A percentile compares a stretch with the other conserved stretches of the same genome.
Conservation (phyloP, 2,113 vertebrate species). For the Tachysurus fulvidraco region DNA sequence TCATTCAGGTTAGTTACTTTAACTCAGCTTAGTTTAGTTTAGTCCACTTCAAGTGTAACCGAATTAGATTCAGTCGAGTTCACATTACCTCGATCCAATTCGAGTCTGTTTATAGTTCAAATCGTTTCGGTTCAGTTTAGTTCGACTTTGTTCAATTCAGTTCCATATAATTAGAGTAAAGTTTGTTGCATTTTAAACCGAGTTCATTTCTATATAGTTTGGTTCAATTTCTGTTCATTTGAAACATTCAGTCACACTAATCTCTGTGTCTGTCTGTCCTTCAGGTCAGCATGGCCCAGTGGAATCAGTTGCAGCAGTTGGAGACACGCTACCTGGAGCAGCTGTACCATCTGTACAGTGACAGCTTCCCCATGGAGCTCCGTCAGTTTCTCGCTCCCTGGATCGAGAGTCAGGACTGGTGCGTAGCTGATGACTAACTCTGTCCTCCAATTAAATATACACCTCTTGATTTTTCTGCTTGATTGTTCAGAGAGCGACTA, state of each 20-base stretch:
- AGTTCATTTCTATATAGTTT: not conserved
- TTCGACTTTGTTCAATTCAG: not conserved
- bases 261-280: not conserved
- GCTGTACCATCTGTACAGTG: slow-evolving; percentile 96
- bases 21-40: not conserved
- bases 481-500: not conserved
- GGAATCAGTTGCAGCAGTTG: slow-evolving; percentile 98
- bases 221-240: not conserved
- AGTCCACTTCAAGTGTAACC: not conserved
- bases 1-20: not conserved
- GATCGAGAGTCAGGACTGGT: slow-evolving; percentile 99
- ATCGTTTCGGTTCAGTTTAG: not conserved
- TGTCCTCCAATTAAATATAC: not conserved
- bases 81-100: not conserved
- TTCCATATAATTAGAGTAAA: not conserved
- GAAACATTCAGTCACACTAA: not conserved
- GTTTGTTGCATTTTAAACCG: not conserved
- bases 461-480: not conserved
- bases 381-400: slow-evolving; percentile 95
- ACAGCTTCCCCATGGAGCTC: slow-evolving; percentile 99
- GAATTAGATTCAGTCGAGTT: not conserved
- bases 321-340: slow-evolving; percentile 97
- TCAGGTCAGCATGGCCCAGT: slow-evolving; percentile 88
- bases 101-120: not conserved
- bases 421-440: slow-evolving; percentile 44